Evolutionary conservation across 2,888 invertebrate genomes (phyloP), one percentile per base, ranked within the genome.

Genomic region (Drosophila phalerata): DNA sequence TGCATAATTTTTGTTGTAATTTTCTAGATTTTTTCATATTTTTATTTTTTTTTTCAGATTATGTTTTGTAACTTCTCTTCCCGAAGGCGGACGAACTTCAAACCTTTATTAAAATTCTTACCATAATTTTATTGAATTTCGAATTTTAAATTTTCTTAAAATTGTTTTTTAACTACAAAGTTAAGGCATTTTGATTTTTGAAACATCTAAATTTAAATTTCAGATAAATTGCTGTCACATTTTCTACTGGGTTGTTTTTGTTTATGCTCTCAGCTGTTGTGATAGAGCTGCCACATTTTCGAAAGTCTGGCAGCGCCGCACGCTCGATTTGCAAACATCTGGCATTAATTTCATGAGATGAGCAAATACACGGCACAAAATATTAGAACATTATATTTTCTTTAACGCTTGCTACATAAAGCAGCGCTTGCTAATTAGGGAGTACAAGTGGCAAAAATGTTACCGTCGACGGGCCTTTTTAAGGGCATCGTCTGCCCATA

Each of bases 401-500:
- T 45, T 51, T 11, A 67, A 37, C 57, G 68, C 58, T 69, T 45
- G 70, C 69, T 64, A 32, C 2, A 30, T 22, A 43, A 32, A 71
- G 71, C 53, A 48, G 53, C 70, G 43, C 40, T 25, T 22, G 34
- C 15, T 49, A 47, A 48, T n/a, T 56, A 34, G 22, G 43, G 17
- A 60, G 22, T 22, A 32, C 9, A 92, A 93, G 10, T 19, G 5
- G 51, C 32, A 25, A 62, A 49, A 92, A 98, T 98, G 98, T 94
- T 98, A 90, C 97, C 98, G 42, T 96, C 97, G 66, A 96, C 97
- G 81, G 98, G 98, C 74, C 96, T 97, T 92, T 98, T 98, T 91
- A 96, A 96, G 93, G 95, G 95, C 86, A 95, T 97, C 76, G 95
- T 94, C 85, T 98, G 98, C 92, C 98, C 98, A 25, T 98, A 96